Evolutionary conservation across 2,113 vertebrate genomes (phyloP).

Genomic region (Myodes glareolus): DNA sequence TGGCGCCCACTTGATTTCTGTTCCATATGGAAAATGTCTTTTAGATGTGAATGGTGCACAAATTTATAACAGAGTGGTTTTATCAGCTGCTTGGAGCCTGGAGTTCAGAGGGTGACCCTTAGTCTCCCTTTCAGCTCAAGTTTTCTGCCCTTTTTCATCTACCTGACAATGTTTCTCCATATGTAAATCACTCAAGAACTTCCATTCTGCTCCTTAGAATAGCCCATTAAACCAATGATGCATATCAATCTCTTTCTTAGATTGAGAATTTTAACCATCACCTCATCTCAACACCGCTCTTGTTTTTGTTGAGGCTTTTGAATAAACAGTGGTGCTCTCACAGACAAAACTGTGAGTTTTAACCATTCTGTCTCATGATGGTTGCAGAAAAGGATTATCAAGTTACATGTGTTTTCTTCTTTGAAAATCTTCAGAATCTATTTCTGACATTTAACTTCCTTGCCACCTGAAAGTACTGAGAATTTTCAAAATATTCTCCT

Average conservation of each 20-base stretch:
- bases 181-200: no score
- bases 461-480: background rate
- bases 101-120: background rate
- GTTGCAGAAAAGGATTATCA: no score
- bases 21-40: background rate
- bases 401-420: background rate
- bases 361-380: background rate
- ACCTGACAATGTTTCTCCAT: background rate
- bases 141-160: background rate
- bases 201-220: background rate
- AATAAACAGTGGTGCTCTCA: background rate
- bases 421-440: background rate
- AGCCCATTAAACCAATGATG: background rate
- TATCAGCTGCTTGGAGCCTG: background rate
- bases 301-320: background rate
- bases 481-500: background rate
- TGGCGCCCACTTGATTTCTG: no score
- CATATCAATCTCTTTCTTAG: background rate
- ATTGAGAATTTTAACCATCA: background rate
- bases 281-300: background rate
- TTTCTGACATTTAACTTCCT: background rate
- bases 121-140: background rate
- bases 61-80: no score
- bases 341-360: background rate
- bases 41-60: background rate